Evolutionary conservation across 1,140 invertebrate species (phyloP), one percentile per base, ranked within the genome.

Genomic region (Bombus picipes): DNA sequence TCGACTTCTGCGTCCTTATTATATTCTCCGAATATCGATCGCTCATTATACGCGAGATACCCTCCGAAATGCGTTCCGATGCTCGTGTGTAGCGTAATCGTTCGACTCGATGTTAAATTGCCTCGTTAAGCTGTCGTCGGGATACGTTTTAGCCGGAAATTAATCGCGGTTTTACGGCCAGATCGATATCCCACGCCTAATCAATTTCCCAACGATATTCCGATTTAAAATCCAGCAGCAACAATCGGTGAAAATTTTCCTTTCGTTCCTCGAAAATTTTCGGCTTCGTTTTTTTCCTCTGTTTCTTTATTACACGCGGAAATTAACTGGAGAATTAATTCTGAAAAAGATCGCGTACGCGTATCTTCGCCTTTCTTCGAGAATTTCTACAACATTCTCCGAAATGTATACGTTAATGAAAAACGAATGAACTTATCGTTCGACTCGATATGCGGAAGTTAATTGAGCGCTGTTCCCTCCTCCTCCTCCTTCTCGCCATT

Each of bases 1-100:
- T 89, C 62, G 34, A 34, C 62, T 88, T 83, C 73, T 68, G 81
- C 32, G 43, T 18, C 37, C 75, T 86, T 57, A 65, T 86, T 88
- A 88, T 32, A 41, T 47, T 47, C 66, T 22, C 57, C 37, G 76
- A 13, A 28, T 81, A 81, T 73, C 74, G 83, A 70, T 73, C 83
- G 76, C 15, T 85, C 73, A 41, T 86, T 88, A 88, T 39, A n/a
- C 70, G 47, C 78, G 32, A 70, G 39, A n/a, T 41, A 22, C 47
- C 83, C 41, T 73, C 53, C 18, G 59, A 71, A 81, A 88, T 74
- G 76, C 34, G 32, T 25, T 25, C 1, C 28, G 25, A 72, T 43
- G 39, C n/a, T 18, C 66, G 32, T 28, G 78, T 22, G 78, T 70
- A 39, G 22, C 41, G 43, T 71, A 70, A 80, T 71, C 65, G 78